Evolutionary conservation across 2,797 vertebrate species (phyloP).

Genomic region (Nasua narica): DNA sequence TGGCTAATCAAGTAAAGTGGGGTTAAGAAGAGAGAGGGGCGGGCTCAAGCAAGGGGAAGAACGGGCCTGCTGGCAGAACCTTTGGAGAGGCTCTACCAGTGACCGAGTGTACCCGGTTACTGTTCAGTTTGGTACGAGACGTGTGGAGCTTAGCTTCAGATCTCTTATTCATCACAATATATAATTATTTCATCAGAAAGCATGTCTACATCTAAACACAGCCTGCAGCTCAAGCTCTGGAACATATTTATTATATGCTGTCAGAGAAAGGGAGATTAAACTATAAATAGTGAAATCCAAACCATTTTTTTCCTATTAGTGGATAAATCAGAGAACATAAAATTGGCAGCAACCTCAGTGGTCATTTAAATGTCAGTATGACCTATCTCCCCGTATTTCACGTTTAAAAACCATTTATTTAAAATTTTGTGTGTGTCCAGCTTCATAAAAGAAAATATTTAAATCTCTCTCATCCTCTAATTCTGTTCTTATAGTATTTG

Average conservation of each 20-base stretch:
- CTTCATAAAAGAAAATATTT: slow-evolving; percentile 47
- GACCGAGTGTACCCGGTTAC: neutral
- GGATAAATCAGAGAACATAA: slow-evolving; percentile 30
- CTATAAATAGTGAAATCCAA: too few relatives aligned
- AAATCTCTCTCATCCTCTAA: neutral
- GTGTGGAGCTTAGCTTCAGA: neutral
- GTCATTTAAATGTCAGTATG: slow-evolving; percentile 21
- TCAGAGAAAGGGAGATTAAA: too few relatives aligned
- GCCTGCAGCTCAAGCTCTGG: neutral
- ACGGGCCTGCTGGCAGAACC: neutral
- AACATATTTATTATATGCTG: slow-evolving; percentile 41
- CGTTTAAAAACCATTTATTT: slow-evolving; percentile 37
- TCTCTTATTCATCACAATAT: neutral
- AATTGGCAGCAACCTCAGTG: neutral
- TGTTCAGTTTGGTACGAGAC: neutral
- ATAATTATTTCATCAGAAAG: slow-evolving; percentile 62
- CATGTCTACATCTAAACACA: neutral
- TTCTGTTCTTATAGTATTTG: slow-evolving; percentile 4
- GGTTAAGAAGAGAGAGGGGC: neutral
- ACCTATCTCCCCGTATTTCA: neutral
- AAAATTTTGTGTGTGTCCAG: neutral
- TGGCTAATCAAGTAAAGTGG: neutral
- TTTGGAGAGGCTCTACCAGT: neutral
- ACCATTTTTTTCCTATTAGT: too few relatives aligned
- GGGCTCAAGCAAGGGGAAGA: neutral